Conservation (phyloP, 2,888 invertebrate species). For the Sinelater perroti region DNA sequence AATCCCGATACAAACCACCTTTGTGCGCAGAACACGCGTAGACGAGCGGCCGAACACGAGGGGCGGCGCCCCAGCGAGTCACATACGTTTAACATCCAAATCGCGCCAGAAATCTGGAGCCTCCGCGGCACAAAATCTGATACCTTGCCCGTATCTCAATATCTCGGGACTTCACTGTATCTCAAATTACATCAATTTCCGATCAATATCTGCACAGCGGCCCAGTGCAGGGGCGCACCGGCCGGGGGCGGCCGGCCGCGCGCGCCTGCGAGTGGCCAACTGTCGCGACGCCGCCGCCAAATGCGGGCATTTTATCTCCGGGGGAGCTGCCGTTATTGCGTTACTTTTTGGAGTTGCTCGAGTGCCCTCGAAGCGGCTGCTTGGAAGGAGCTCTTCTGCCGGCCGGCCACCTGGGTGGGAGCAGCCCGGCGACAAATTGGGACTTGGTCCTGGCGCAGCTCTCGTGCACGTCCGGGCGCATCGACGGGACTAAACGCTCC, state of each 20-base stretch:
- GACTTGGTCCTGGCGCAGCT: no score
- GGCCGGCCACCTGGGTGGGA: no score
- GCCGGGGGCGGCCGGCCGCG: slow-evolving; percentile 41
- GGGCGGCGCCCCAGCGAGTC: slow-evolving; percentile 31
- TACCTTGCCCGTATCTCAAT: slow-evolving; percentile 45
- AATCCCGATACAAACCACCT: slow-evolving; percentile 32
- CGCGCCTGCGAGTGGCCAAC: slow-evolving; percentile 44
- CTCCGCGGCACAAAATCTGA: slow-evolving; percentile 38
- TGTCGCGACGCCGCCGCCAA: slow-evolving; percentile 48
- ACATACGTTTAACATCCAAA: slow-evolving; percentile 50
- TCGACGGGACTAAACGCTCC: no score
- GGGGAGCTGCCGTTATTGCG: slow-evolving; percentile 48
- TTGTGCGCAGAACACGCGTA: slow-evolving; percentile 14
- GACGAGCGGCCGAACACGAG: slow-evolving; percentile 19
- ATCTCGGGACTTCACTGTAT: slow-evolving; percentile 53
- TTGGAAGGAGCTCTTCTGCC: no score
- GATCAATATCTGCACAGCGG: slow-evolving; percentile 56
- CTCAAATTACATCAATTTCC: slow-evolving; percentile 60
- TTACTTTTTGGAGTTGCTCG: slow-evolving; percentile 48
- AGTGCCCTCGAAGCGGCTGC: slow-evolving; percentile 47
- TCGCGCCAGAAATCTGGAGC: slow-evolving; percentile 50
- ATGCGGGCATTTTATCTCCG: slow-evolving; percentile 50
- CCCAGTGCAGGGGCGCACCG: slow-evolving; percentile 40
- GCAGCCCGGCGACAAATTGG: no score
- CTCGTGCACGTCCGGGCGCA: no score